Percentiles rank a stretch among this genome's conserved stretches.
These are phyloP conservation scores for Drosophila picticornis DNA, from an alignment of 2,888 invertebrate genomes.

Conservation along the genomic window DNA sequence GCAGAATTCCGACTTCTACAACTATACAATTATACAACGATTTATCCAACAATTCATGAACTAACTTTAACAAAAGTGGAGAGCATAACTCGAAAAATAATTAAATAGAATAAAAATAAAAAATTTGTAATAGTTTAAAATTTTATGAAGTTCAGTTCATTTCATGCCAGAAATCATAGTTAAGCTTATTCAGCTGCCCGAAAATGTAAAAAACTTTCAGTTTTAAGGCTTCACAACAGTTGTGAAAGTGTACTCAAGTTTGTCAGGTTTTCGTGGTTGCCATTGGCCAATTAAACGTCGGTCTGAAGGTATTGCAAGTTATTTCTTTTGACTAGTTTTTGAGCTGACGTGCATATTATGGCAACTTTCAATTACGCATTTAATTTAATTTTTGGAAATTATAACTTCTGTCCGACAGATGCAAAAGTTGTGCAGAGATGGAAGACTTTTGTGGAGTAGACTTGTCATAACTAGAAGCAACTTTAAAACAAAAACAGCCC, in stretches of 20 bases:
- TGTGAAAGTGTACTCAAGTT: slow-evolving; percentile 1
- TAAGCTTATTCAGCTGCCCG: not conserved
- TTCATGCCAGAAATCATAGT: not conserved
- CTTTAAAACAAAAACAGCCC: slow-evolving; percentile 25
- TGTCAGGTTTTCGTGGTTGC: not conserved
- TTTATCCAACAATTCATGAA: no score
- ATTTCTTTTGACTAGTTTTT: slow-evolving; percentile 17
- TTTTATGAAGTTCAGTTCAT: fast-evolving
- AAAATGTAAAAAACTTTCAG: not conserved
- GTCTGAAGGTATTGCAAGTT: slow-evolving; percentile 27
- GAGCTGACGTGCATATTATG: slow-evolving; percentile 9
- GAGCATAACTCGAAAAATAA: not conserved
- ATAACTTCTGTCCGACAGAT: slow-evolving; percentile 22
- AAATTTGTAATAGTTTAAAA: not conserved
- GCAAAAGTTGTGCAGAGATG: not conserved
- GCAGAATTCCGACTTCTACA: not conserved
- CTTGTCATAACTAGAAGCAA: slow-evolving; percentile 35
- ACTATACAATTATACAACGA: no score
- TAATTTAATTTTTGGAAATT: slow-evolving; percentile 53
- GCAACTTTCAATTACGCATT: slow-evolving; percentile 43
- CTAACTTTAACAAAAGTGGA: not conserved
- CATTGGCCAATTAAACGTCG: not conserved
- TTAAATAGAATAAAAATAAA: not conserved
- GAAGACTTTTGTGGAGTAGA: slow-evolving; percentile 28
- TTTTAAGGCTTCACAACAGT: not conserved